Percentiles rank a stretch among this genome's conserved stretches.
phyloP scores from a whole-genome alignment of 2,888 invertebrate genomes.

The Aleiodes testaceus region DNA sequence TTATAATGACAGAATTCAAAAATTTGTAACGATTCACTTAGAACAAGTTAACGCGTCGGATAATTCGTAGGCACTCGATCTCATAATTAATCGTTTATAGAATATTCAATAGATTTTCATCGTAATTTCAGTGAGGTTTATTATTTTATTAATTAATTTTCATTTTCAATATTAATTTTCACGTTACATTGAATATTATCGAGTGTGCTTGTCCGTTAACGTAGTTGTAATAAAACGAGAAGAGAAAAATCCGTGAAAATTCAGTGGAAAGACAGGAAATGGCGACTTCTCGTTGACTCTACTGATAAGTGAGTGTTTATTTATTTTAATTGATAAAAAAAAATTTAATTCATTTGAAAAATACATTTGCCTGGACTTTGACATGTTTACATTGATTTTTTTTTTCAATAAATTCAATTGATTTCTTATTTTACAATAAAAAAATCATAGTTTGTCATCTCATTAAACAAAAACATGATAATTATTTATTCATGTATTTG shows the following conservation, averaged over 20 bases:
- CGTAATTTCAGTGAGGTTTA: not conserved
- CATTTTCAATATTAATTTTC: too few relatives aligned
- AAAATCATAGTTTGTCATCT: not conserved
- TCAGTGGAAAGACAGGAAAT: slow-evolving; percentile 48
- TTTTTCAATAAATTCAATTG: not conserved
- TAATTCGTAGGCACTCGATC: not conserved
- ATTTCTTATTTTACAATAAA: not conserved
- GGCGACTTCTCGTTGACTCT: slow-evolving; percentile 45
- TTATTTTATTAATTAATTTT: too few relatives aligned
- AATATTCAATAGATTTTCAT: not conserved
- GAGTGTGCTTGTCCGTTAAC: not conserved
- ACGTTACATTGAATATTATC: too few relatives aligned
- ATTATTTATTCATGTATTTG: slow-evolving; percentile 17
- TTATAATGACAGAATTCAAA: slow-evolving; percentile 39
- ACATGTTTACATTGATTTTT: slow-evolving; percentile 25
- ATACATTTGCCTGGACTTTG: not conserved
- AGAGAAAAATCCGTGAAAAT: slow-evolving; percentile 28
- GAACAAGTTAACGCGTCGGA: slow-evolving; percentile 22
- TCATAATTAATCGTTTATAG: not conserved
- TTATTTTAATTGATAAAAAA: slow-evolving; percentile 22
- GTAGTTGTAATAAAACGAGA: not conserved
- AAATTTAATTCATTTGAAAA: not conserved
- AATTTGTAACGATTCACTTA: slow-evolving; percentile 36
- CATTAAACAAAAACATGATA: not conserved
- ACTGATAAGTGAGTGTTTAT: slow-evolving; percentile 49